Evolutionary conservation across 2,113 vertebrate genomes (phyloP).

Genomic region (Nothoprocta perdicaria): DNA sequence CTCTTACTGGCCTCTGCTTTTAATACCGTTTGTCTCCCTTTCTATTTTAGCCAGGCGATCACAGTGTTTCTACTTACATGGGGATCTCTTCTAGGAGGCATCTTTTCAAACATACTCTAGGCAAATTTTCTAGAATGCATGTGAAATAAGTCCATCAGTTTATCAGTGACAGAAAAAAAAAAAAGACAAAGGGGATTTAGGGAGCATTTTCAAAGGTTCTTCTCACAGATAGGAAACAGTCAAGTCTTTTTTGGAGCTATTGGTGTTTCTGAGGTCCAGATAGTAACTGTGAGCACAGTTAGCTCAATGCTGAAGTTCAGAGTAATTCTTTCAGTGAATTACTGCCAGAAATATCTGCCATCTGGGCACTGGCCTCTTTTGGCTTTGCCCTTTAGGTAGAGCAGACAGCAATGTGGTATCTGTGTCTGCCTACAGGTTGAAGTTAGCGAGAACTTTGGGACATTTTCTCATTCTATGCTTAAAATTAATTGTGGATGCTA

Average conservation of each 20-base stretch:
- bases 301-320: neutral
- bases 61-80: rapidly evolving
- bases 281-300: neutral
- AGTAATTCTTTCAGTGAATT: neutral
- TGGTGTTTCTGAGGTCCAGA: neutral
- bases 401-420: neutral
- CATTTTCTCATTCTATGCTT: neutral
- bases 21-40: conserved; percentile 33
- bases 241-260: neutral
- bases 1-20: conserved; percentile 50
- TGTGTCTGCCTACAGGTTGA: too few relatives aligned
- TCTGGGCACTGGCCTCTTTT: neutral
- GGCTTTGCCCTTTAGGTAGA: neutral
- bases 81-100: neutral
- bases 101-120: neutral
- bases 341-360: neutral
- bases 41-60: neutral
- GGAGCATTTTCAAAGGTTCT: neutral
- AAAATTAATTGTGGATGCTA: neutral
- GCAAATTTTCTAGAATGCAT: neutral
- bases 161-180: neutral
- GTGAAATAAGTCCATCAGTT: neutral
- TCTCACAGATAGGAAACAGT: neutral
- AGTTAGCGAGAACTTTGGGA: neutral
- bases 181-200: neutral